Percentiles rank a stretch among this genome's conserved stretches.
Evolutionary conservation across 2,888 invertebrate genomes (phyloP).

Genomic region (Leptarthrus brevirostris): DNA sequence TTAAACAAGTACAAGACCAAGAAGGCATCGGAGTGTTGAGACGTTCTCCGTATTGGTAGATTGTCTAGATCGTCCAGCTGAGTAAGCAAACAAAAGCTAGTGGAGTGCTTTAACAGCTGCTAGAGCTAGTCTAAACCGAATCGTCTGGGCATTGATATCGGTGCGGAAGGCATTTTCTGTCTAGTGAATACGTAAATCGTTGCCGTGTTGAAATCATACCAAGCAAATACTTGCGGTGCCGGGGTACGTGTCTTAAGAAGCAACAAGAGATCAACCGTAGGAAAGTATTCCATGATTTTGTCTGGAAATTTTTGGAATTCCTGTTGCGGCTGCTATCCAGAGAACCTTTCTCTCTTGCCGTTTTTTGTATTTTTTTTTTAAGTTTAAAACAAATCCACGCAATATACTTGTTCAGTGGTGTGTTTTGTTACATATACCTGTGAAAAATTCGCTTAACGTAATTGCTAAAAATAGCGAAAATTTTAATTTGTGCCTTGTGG

Average conservation of each 20-base stretch:
- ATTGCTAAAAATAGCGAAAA: constrained; percentile 37
- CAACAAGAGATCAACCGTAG: constrained; percentile 12
- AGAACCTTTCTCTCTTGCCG: not conserved
- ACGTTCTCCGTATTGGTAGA: not conserved
- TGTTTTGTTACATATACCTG: constrained; percentile 21
- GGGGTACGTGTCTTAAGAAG: not conserved
- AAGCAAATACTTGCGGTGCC: constrained; percentile 8
- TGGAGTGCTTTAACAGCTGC: constrained; percentile 21
- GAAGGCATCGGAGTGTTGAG: not conserved
- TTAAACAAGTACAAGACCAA: not conserved
- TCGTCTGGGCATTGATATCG: constrained; percentile 15
- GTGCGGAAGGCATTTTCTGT: not conserved
- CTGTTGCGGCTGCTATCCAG: not conserved
- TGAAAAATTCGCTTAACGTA: constrained; percentile 15
- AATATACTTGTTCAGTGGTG: not conserved
- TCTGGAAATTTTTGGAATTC: constrained; percentile 22
- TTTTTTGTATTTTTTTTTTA: not conserved
- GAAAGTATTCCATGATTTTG: not conserved
- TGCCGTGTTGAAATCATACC: not conserved
- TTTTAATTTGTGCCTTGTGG: constrained; percentile 37
- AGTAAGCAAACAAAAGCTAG: constrained; percentile 12
- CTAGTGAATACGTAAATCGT: not conserved
- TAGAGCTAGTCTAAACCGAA: constrained; percentile 26
- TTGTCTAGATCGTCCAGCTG: constrained; percentile 23
- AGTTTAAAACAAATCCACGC: not conserved